Percentiles rank a stretch among this genome's conserved stretches.
Conservation (phyloP, 2,113 vertebrate genomes). For the Dissostichus mawsoni region DNA sequence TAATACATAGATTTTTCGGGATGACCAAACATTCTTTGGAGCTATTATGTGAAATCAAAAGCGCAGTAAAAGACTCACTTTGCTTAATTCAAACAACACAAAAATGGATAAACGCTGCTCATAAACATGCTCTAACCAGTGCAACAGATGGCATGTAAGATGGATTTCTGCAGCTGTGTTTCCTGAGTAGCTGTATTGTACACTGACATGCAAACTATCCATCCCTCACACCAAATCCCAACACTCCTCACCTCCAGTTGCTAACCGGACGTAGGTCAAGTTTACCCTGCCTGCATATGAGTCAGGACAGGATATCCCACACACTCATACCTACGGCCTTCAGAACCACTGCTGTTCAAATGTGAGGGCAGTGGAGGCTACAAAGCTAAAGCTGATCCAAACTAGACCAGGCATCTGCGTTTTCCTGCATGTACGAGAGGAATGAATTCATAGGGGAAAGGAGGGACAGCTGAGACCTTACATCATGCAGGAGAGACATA, state of each 20-base stretch:
- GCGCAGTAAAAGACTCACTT: neutral
- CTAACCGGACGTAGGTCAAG: slow-evolving; percentile 55
- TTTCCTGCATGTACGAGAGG: slow-evolving; percentile 50
- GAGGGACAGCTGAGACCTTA: slow-evolving; percentile 53
- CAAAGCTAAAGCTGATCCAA: slow-evolving; percentile 29
- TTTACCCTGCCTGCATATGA: slow-evolving; percentile 19
- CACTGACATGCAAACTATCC: slow-evolving; percentile 13
- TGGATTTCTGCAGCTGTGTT: slow-evolving; percentile 25
- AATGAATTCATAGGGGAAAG: slow-evolving; percentile 16
- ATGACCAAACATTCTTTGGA: neutral
- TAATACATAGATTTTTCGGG: neutral
- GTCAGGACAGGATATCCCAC: slow-evolving; percentile 62
- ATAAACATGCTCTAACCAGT: neutral
- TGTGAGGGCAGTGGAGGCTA: slow-evolving; percentile 13
- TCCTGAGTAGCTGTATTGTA: slow-evolving; percentile 11
- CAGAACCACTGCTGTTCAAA: slow-evolving; percentile 41
- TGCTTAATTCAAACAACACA: neutral
- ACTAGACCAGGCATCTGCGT: slow-evolving; percentile 34
- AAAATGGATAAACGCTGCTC: neutral
- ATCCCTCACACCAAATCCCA: slow-evolving; percentile 39
- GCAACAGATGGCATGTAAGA: neutral
- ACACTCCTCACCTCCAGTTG: slow-evolving; percentile 29
- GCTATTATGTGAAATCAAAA: neutral
- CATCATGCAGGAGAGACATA: slow-evolving; percentile 35
- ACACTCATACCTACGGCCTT: slow-evolving; percentile 47